Base-by-base conservation (phyloP, 2,113 vertebrate species). In the Hydrochoerus hydrochaeris region DNA sequence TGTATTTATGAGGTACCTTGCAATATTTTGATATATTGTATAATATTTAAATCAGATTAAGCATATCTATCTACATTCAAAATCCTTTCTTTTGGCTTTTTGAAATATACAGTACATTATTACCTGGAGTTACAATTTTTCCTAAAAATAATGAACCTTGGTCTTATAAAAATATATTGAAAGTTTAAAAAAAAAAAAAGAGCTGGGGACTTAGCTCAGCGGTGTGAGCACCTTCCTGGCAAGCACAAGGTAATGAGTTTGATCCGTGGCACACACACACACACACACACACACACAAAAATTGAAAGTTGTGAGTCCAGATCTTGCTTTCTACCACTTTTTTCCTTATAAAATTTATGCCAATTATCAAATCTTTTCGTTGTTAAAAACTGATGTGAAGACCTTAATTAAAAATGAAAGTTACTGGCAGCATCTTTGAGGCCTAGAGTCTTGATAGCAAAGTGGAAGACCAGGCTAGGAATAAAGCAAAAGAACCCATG, bases 361-460 rank as follows among this genome's bases (percentile, higher is more conserved):
- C 26, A 24, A 75, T 10, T 46, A 4, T 49, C 17, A 93, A 24
- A 46, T 86, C 38, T 73, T 95, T 95, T 77, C 52, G 49, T 32
- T 85, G 41, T 13, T 17, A 89, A 95, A 95, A 93, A 77, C 11
- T 17, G 81, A 44, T 80, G 46, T 95, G 60, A 89, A 20, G 54
- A 35, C 26, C 7, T 49, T 87, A 88, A 73, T 92, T 32, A 82
- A 88, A 77, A 85, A 54, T 0, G 12, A 73, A 73, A 91, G 60
- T 67, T 88, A 78, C 35, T 38, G 10, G 93, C 89, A 95, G 28
- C 44, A 46, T 63, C 52, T 78, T 38, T 78, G 38, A 65, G 58
- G 19, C 52, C 63, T 60, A 88, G 77, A 65, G 9, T 28, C 38
- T 85, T 81, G 54, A n/a, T 32, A 24, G 54, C 82, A 77, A 85